Percentiles rank a stretch among this genome's conserved stretches.
These are phyloP conservation scores for Donacobius atricapilla DNA, from an alignment of 2,113 vertebrate genomes.

Conservation along the genomic window DNA sequence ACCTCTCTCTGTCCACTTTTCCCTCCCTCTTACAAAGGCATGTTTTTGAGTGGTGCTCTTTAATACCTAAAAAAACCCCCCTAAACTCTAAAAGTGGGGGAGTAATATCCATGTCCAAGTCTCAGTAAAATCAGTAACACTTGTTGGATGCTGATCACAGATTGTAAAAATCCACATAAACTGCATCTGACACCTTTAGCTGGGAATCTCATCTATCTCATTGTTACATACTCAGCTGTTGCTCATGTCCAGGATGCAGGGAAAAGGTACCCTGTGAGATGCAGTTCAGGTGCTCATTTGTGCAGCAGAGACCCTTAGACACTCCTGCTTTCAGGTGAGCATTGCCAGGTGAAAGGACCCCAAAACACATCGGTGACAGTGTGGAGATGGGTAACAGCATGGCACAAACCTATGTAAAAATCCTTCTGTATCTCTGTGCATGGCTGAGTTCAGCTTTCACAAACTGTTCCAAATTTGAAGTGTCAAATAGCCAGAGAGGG, in stretches of 20 bases:
- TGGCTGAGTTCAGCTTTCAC: neutral
- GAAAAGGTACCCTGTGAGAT: neutral
- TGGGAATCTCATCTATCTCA: neutral
- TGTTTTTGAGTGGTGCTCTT: neutral
- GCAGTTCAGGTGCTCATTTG: neutral
- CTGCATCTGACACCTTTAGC: neutral
- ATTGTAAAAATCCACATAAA: neutral
- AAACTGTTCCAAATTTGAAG: neutral
- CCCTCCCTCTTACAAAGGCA: neutral
- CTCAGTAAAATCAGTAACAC: neutral
- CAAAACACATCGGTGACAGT: neutral
- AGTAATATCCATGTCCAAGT: neutral
- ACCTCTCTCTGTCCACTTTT: neutral
- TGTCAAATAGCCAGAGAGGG: neutral
- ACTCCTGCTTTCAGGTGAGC: neutral
- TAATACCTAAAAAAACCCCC: accelerated
- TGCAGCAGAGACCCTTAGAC: neutral
- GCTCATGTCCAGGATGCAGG: neutral
- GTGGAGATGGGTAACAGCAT: neutral
- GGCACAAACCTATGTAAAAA: neutral
- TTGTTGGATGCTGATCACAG: neutral
- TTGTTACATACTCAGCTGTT: neutral
- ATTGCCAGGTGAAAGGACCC: neutral
- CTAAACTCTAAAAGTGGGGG: neutral
- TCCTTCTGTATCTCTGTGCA: neutral